Evolutionary conservation across 2,888 invertebrate species (phyloP), one percentile per base, ranked within the genome.

Genomic region (Sepioteuthis lessoniana): DNA sequence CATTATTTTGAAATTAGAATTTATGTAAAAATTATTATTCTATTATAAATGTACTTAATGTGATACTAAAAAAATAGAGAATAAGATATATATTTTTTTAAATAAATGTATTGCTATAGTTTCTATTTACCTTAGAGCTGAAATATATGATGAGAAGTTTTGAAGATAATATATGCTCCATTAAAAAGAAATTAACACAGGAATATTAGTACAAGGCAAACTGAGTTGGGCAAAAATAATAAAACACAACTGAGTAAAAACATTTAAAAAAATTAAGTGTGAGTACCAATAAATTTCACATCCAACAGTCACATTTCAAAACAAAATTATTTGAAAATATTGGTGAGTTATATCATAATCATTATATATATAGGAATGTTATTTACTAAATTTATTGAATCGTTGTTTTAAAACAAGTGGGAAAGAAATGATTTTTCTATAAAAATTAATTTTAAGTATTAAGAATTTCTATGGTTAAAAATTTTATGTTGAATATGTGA

Each of bases 171-270:
- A 37, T 46, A 35, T 91, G 42, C 91, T 91, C 91, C 91, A 91
- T 91, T 91, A 91, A 91, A 91, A 91, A 91, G 35, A n/a, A 91
- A 46, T 91, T 19, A 37, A 31, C 91, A 42, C 19, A 55, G 55
- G 25, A 55, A 47, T 42, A 91, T 42, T 13, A 21, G 38, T 91
- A 35, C 38, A 60, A 50, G 93, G n/a, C 46, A 42, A 42, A 91
- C 28, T 31, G 25, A 38, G 16, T 35, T 90, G 25, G 25, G 38
- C 42, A 91, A 91, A 42, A 91, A 42, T 38, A 10, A 46, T 25
- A 42, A 91, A 46, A 38, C 38, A 19, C 38, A 91, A 91, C 46
- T 25, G 31, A 31, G 38, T 91, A 91, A 91, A n/a, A 93, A 50
- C 55, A 60, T 37, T 35, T 31, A 93, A n/a, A 50, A 93, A 91